A percentile compares a stretch with the other conserved stretches of the same genome.
These are phyloP conservation scores for Sarcophaga subvicina DNA, from an alignment of 2,888 invertebrate genomes.

Conservation along the genomic window DNA sequence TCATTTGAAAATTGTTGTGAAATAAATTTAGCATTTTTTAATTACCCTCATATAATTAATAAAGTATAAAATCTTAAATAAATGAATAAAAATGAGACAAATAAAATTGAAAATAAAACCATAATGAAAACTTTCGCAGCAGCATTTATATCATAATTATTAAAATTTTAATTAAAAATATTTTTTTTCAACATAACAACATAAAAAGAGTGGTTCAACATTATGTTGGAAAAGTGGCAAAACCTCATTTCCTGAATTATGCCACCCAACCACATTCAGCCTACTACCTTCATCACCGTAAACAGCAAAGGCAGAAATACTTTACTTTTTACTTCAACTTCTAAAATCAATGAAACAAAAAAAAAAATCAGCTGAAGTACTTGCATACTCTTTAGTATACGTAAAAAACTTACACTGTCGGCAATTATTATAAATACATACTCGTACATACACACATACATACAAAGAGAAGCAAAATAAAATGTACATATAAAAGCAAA, in stretches of 20 bases:
- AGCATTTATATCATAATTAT: conserved; percentile 60
- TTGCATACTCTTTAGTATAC: conserved; percentile 6
- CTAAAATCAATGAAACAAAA: conserved; percentile 14
- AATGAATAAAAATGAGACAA: neutral
- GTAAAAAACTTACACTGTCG: no score
- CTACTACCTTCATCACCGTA: neutral
- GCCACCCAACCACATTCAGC: neutral
- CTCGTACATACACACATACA: neutral
- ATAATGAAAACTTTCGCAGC: conserved; percentile 37
- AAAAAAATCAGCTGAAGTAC: conserved; percentile 42
- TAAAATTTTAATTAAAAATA: conserved; percentile 66
- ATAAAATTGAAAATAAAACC: conserved; percentile 16
- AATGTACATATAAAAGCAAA: conserved; percentile 9
- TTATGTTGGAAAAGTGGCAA: conserved; percentile 28
- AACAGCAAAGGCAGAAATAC: conserved; percentile 6
- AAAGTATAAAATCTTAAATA: no score
- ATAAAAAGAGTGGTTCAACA: conserved; percentile 27
- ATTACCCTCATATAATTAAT: no score
- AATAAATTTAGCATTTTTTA: no score
- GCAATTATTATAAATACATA: neutral
- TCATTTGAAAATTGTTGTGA: no score
- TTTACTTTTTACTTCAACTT: conserved; percentile 13
- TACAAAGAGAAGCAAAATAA: conserved; percentile 3
- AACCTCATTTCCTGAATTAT: conserved; percentile 55
- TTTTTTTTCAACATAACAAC: conserved; percentile 26